Conservation (phyloP, 2,888 invertebrate species). For the Choristoneura rosaceana region DNA sequence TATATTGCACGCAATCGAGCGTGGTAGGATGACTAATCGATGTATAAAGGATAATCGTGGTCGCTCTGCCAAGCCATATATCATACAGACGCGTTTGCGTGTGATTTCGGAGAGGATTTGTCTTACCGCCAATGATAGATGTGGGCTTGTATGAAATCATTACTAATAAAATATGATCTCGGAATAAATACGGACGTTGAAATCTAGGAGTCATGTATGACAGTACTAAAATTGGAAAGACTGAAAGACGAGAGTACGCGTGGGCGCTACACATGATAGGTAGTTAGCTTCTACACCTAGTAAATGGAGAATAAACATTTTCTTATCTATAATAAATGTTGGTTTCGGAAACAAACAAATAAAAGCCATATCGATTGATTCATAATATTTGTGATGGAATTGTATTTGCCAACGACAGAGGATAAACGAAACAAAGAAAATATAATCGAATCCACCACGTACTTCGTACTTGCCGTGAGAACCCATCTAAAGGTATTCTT, state of each 20-base stretch:
- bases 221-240: not conserved
- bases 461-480: conserved; percentile 20
- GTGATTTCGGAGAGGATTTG: conserved; percentile 11
- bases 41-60: conserved; percentile 37
- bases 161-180: not conserved
- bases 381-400: conserved; percentile 38
- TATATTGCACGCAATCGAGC: conserved; percentile 29
- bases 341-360: conserved; percentile 19
- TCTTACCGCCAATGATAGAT: conserved; percentile 9
- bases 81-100: conserved; percentile 32
- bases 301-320: not conserved
- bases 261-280: too few relatives aligned
- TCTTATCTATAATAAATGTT: conserved; percentile 4
- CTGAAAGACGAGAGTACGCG: too few relatives aligned
- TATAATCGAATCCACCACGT: conserved; percentile 40
- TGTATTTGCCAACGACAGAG: conserved; percentile 35
- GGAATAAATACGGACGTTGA: not conserved
- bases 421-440: conserved; percentile 38
- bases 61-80: conserved; percentile 30
- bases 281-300: not conserved
- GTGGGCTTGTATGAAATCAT: not conserved
- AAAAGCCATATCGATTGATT: conserved; percentile 35
- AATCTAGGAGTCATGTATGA: not conserved
- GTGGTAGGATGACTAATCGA: conserved; percentile 36
- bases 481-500: conserved; percentile 17